These are phyloP conservation scores for Melierax canorus DNA, from an alignment of 2,113 vertebrate genomes.

Conservation along the genomic window DNA sequence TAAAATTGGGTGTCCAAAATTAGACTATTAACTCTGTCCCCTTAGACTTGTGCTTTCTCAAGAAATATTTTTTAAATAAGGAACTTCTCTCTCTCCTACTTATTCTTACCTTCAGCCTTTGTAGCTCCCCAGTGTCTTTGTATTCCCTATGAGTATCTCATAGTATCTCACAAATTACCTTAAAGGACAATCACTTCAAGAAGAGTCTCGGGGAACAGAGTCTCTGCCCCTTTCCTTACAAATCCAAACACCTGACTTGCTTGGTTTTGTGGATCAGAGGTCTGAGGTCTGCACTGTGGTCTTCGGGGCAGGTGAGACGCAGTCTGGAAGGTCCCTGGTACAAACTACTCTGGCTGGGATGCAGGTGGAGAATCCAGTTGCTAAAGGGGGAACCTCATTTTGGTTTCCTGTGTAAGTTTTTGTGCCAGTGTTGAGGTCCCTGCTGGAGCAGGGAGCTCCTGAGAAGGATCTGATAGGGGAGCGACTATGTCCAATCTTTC, in stretches of 20 bases:
- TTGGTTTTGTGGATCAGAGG: neutral
- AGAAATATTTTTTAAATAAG: neutral
- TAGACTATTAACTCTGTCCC: neutral
- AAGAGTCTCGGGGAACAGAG: neutral
- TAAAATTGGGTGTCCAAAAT: neutral
- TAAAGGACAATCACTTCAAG: neutral
- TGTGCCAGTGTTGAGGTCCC: neutral
- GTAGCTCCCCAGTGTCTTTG: neutral
- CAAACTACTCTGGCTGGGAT: neutral
- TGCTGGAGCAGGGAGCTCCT: neutral
- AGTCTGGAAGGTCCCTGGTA: neutral
- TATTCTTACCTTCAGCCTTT: neutral
- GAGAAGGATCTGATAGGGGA: neutral
- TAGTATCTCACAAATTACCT: neutral
- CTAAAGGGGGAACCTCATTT: neutral
- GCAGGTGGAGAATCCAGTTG: neutral
- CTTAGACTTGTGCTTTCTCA: neutral
- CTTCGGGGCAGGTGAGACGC: neutral
- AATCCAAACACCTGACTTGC: neutral
- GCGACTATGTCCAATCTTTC: neutral
- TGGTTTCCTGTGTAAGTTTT: neutral
- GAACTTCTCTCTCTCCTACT: neutral
- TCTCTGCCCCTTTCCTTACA: neutral
- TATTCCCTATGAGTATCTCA: neutral
- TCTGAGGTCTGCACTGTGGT: neutral